Evolutionary conservation across 2,113 vertebrate species (phyloP), one percentile per base, ranked within the genome.

Genomic region (Cavia porcellus): DNA sequence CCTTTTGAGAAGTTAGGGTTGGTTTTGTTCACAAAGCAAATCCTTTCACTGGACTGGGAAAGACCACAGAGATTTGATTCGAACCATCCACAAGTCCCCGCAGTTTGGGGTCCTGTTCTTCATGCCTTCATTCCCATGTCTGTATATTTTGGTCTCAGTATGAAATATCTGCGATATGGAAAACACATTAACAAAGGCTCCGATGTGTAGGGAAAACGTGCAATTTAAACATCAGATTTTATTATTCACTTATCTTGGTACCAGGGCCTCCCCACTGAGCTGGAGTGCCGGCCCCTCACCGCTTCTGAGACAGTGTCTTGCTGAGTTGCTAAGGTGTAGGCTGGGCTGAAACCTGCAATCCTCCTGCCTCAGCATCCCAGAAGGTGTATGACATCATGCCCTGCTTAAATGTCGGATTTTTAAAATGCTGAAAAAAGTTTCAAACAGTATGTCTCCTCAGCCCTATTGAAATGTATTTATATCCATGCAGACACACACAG

Each of bases 111-210:
- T 20, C 8, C 15, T 50, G 7, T 2, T 38, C 32, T 32, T 35
- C 64, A 4, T 50, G 13, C 2, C 28, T 77, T 77, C 47, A 11
- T 55, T 45, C 10, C 13, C 10, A 1, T 4, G 1, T n/a, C 19
- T 50, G 4, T 1, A 13, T 5, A 6, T 5, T n/a, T 42, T 5
- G 3, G 25, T 30, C 50, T 15, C 32, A 2, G 10, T 9, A 4
- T 13, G 30, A 25, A 55, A 38, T 72, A 17, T 14, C 13, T 32
- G 25, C 61, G 59, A 47, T 22, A 8, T 7, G 22, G 20, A 61
- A 61, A 87, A 50, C n/a, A 11, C 13, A 5, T 57, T 38, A 7
- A 32, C 8, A 30, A 7, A 93, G 22, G 8, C 50, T 82, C 62
- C 62, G 9, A 59, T 13, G 2, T 38, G 30, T 68, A n/a, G 32